Evolutionary conservation across 2,113 vertebrate genomes (phyloP).

Genomic region (Globicephala melas): DNA sequence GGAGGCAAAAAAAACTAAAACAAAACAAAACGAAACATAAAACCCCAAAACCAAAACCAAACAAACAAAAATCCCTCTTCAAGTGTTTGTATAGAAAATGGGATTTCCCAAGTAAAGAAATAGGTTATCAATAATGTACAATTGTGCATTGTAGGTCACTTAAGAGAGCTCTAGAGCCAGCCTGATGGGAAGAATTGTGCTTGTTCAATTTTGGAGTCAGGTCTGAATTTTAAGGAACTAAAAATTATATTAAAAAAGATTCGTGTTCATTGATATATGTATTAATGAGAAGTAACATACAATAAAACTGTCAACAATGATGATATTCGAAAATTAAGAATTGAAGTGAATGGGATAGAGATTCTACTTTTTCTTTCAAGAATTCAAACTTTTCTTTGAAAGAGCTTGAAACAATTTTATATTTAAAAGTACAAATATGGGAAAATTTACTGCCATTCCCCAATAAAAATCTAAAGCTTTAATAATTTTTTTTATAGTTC

Average conservation of each 20-base stretch:
- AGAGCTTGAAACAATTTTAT: not conserved
- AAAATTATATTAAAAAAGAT: not conserved
- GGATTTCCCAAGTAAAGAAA: not conserved
- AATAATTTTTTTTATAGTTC: not conserved
- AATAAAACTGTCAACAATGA: not conserved
- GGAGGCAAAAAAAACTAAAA: not conserved
- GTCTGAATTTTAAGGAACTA: not conserved
- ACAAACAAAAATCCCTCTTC: not conserved
- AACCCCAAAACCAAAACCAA: not conserved
- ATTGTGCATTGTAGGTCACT: not conserved
- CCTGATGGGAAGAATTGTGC: not conserved
- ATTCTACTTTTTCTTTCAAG: not conserved
- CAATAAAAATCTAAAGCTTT: conserved; percentile 2
- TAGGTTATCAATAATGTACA: not conserved
- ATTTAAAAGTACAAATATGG: not conserved
- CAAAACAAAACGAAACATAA: not conserved
- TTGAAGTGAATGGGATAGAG: not conserved
- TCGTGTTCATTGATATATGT: not conserved
- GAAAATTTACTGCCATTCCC: not conserved
- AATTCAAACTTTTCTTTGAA: not conserved
- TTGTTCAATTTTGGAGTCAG: not conserved
- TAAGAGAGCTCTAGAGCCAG: not conserved
- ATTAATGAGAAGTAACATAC: not conserved
- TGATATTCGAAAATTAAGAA: not conserved
- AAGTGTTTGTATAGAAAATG: not conserved